Evolutionary conservation across 2,888 invertebrate species (phyloP).

Genomic region (Leptura quadrifasciata): DNA sequence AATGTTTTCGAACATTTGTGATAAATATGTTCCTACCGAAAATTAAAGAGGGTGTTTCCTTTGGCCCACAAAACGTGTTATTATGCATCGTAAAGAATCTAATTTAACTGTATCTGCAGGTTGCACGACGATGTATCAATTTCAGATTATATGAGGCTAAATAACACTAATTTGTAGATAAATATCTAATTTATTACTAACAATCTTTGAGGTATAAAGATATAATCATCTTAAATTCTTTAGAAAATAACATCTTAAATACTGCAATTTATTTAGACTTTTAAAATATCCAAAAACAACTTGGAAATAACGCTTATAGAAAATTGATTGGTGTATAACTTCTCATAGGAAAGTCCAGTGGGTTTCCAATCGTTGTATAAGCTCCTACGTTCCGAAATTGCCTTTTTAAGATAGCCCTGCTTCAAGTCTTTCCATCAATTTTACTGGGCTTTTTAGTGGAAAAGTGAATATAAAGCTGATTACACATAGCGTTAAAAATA

Average conservation of each 20-base stretch:
- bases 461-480: too few relatives aligned
- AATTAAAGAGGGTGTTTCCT: conserved; percentile 6
- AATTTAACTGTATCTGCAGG: conserved; percentile 1
- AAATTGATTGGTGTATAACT: too few relatives aligned
- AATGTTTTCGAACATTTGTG: neutral
- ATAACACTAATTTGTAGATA: conserved; percentile 2
- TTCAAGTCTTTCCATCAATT: too few relatives aligned
- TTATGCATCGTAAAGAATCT: conserved; percentile 7
- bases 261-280: neutral
- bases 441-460: too few relatives aligned
- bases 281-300: too few relatives aligned
- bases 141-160: neutral
- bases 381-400: too few relatives aligned
- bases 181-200: conserved; percentile 3
- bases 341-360: too few relatives aligned
- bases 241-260: neutral
- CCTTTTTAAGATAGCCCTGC: too few relatives aligned
- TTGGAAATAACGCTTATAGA: too few relatives aligned
- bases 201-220: neutral
- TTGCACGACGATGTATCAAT: neutral
- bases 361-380: too few relatives aligned
- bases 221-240: neutral
- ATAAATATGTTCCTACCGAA: conserved; percentile 4
- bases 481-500: too few relatives aligned
- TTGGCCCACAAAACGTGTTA: conserved; percentile 1